Conservation (phyloP, 2,888 invertebrate genomes). For the Psococerastis gibbosa region DNA sequence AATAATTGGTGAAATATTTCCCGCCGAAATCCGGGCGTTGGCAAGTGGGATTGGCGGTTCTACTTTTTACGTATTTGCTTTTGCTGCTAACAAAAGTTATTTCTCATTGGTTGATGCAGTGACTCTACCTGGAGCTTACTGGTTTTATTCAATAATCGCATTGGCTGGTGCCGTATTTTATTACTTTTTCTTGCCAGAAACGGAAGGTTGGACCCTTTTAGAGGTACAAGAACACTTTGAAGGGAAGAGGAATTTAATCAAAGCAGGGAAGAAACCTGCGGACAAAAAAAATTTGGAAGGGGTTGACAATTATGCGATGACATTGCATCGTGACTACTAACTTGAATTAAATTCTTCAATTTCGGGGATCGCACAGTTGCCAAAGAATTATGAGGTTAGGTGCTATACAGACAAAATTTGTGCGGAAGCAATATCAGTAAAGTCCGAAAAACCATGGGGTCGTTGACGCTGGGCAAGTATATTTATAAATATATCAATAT, state of each 20-base stretch:
- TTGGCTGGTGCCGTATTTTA: constrained; percentile 41
- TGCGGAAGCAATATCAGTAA: too few relatives aligned
- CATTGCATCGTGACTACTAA: too few relatives aligned
- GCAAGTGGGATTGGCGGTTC: constrained; percentile 35
- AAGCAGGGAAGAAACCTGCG: constrained; percentile 2
- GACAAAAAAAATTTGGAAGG: not conserved
- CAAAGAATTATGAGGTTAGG: too few relatives aligned
- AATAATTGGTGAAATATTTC: constrained; percentile 34
- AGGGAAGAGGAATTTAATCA: constrained; percentile 4
- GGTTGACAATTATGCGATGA: constrained; percentile 4
- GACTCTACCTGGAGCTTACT: constrained; percentile 19
- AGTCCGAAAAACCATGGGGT: too few relatives aligned
- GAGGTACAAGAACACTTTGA: constrained; percentile 7
- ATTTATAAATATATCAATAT: too few relatives aligned
- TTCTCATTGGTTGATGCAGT: constrained; percentile 17
- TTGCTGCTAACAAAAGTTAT: constrained; percentile 33
- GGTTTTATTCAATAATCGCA: constrained; percentile 23
- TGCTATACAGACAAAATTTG: too few relatives aligned
- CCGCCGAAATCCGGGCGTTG: constrained; percentile 34
- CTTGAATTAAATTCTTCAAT: too few relatives aligned
- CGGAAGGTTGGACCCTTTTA: constrained; percentile 50
- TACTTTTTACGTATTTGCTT: constrained; percentile 31
- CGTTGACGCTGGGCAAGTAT: too few relatives aligned
- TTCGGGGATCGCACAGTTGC: too few relatives aligned
- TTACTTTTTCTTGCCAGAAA: constrained; percentile 57